Evolutionary conservation across 2,113 vertebrate species (phyloP), one percentile per base, ranked within the genome.

Genomic region (Salvelinus namaycush): DNA sequence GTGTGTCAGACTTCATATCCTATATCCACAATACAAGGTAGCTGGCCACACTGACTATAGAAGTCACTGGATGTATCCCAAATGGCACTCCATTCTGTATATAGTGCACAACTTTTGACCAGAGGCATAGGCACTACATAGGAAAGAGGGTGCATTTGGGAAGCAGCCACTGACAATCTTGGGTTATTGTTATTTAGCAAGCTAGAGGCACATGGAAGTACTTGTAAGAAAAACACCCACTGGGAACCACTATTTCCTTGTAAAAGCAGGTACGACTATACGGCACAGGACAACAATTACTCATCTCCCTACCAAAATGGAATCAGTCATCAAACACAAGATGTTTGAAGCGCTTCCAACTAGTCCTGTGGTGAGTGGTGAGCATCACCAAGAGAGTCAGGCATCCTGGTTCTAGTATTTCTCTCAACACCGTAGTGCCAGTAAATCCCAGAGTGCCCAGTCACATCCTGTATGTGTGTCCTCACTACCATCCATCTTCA

Each of bases 301-400:
- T 84, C 70, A 77, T 49, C 72, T 84, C 70, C 74, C 88, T 90
- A 87, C 83, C 89, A 89, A 89, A 76, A 87, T 70, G 44, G 87
- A 88, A 91, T 93, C 83, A 93, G 76, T 91, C 89, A 89, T 79
- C 87, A 87, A 76, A 78, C 54, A 48, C 79, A 84, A 79, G 14
- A 84, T 76, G 75, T 78, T 86, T 81, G 80, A 86, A 79, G 83
- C 81, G 72, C 89, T 90, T 88, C 80, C 82, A 88, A 87, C 82
- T 71, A 78, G 77, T 51, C 39, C 70, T n/a, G 59, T 62, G 59
- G 59, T 62, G n/a, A 62, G 18, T 16, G 51, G 48, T 62, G 44
- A 54, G 16, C 60, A 29, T 29, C 71, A 67, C 26, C 26, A 6
- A 22, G 26, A 67, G 26, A 29, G 69, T 68, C 18, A 73, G 73